Evolutionary conservation across 2,888 invertebrate genomes (phyloP), one percentile per base, ranked within the genome.

Genomic region (Cephus rjabovi): DNA sequence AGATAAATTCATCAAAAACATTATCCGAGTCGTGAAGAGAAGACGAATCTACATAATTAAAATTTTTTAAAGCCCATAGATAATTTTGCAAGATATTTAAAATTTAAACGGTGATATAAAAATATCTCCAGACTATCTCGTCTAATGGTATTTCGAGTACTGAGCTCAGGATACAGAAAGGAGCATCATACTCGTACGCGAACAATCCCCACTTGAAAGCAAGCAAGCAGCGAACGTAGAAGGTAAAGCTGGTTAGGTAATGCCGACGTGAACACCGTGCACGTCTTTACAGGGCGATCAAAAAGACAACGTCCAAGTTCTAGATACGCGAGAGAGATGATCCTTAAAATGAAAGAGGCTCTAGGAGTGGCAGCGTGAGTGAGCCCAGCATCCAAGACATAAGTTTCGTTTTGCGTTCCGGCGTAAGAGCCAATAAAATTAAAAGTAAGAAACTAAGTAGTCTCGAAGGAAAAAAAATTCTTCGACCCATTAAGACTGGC

Each of bases 161-260:
- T 94, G 94, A 34, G 94, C 76, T 80, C 80, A 79, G 80, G 69
- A 80, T 84, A 82, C 79, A 80, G 85, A 84, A 85, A 85, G 84
- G 84, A 83, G 85, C 81, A 84, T 86, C 84, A 84, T 82, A 82
- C 81, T 74, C 81, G 81, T 75, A 74, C 78, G 79, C 80, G 82
- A 81, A 82, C 84, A 80, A 85, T 84, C 86, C 86, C 85, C 87
- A 85, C 87, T 86, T 82, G 79, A 76, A 79, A 70, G 34, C 83
- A 74, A 81, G 81, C 79, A 74, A 81, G 82, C 79, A 83, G 84
- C 79, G 83, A 81, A 86, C 88, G 85, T 88, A 88, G 85, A 89
- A 88, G 89, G 89, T 81, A 85, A 88, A 88, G 86, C 84, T 85
- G 85, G 87, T 87, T 86, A 84, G 83, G 84, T 84, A 87, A 87